Conservation (phyloP, 2,888 invertebrate genomes). For the Graphium colonna region DNA sequence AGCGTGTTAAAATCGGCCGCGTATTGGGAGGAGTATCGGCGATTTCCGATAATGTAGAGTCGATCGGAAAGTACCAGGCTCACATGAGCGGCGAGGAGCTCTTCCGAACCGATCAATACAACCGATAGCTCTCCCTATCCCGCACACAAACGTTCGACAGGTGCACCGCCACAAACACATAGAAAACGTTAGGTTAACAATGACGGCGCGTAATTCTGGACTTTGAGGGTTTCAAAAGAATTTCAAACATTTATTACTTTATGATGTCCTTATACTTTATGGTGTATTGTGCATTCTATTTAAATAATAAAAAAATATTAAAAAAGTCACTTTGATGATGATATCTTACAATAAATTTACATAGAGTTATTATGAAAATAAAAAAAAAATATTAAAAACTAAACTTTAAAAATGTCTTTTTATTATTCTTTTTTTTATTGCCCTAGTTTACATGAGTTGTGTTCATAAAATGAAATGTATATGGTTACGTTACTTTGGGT, state of each 20-base stretch:
- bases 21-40: constrained; percentile 57
- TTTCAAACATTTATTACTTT: no score
- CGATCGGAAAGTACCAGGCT: constrained; percentile 71
- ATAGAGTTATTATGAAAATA: no score
- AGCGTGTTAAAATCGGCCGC: constrained; percentile 7
- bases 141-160: constrained; percentile 43
- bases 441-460: no score
- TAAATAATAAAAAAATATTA: neutral
- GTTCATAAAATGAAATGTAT: no score
- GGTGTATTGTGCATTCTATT: neutral
- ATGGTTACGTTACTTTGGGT: no score
- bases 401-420: no score
- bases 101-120: constrained; percentile 71
- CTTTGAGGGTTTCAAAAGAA: neutral
- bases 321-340: neutral
- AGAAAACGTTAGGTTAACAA: constrained; percentile 26
- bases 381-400: no score
- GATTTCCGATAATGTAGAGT: constrained; percentile 69
- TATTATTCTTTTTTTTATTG: no score
- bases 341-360: no score
- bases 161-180: constrained; percentile 41
- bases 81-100: constrained; percentile 45
- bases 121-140: constrained; percentile 42
- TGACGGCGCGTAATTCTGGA: neutral
- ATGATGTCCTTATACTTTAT: neutral